These are phyloP conservation scores for Drosophila prosaltans DNA, from an alignment of 1,140 invertebrate species.

Conservation along the genomic window DNA sequence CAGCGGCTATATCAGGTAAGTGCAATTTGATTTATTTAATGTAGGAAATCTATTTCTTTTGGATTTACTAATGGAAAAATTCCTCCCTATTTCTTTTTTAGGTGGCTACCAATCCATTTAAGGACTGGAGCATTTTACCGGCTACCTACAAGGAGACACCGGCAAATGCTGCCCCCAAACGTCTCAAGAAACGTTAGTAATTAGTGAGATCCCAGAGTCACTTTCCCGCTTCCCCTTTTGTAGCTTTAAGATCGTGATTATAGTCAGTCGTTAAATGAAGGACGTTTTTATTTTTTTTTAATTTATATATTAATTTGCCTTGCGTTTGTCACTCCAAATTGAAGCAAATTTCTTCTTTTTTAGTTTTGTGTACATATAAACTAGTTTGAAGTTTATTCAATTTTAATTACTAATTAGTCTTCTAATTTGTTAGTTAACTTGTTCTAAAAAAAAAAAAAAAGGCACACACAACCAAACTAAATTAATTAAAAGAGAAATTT, in stretches of 20 bases:
- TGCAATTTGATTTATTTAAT: constrained; percentile 84
- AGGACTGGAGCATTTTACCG: constrained; percentile 88
- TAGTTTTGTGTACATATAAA: background rate
- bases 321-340: constrained; percentile 68
- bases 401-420: background rate
- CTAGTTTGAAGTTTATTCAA: background rate
- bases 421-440: constrained; percentile 32
- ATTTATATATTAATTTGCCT: constrained; percentile 22
- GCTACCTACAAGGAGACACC: constrained; percentile 73
- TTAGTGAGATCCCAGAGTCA: constrained; percentile 27
- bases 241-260: constrained; percentile 41
- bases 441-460: constrained; percentile 43
- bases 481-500: constrained; percentile 37
- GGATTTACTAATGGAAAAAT: constrained; percentile 2
- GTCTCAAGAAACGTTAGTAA: constrained; percentile 83
- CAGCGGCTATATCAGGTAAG: constrained; percentile 83
- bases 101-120: constrained; percentile 91
- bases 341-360: constrained; percentile 22
- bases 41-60: background rate
- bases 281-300: background rate
- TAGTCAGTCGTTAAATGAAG: constrained; percentile 53
- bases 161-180: constrained; percentile 76
- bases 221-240: constrained; percentile 32
- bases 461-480: constrained; percentile 47
- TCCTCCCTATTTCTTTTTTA: constrained; percentile 70